Evolutionary conservation across 2,113 vertebrate genomes (phyloP).

Genomic region (Chaetodon auriga): DNA sequence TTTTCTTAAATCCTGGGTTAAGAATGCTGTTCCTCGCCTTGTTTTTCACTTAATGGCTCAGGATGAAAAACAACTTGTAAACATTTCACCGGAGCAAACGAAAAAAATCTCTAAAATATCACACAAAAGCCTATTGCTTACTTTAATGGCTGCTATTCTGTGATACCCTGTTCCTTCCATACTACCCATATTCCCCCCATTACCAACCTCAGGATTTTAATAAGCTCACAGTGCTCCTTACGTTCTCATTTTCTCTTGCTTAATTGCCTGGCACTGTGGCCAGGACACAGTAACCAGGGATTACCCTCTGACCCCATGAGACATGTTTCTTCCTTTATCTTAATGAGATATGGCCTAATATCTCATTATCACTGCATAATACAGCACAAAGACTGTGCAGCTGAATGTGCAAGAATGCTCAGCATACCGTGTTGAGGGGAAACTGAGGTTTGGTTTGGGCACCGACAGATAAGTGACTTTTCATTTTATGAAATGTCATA

Average conservation of each 20-base stretch:
- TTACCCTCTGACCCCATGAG: conserved; percentile 73
- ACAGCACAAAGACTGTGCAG: conserved; percentile 1
- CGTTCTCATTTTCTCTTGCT: conserved; percentile 52
- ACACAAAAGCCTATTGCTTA: not conserved
- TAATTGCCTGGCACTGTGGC: conserved; percentile 74
- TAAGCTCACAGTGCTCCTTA: conserved; percentile 48
- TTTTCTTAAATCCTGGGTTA: conserved; percentile 9
- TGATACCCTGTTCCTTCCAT: conserved; percentile 6
- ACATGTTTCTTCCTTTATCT: conserved; percentile 57
- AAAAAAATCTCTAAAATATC: not conserved
- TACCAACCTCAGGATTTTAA: conserved; percentile 64
- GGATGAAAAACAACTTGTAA: conserved; percentile 12
- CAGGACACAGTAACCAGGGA: conserved; percentile 63
- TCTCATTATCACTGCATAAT: conserved; percentile 62
- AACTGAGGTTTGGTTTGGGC: not conserved
- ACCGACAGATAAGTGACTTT: conserved; percentile 5
- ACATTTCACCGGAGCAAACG: conserved; percentile 4
- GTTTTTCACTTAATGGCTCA: conserved; percentile 4
- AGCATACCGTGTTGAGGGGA: conserved; percentile 10
- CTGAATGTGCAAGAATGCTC: conserved; percentile 39
- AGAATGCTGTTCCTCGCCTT: not conserved
- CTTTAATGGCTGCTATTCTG: conserved; percentile 9
- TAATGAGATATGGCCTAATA: conserved; percentile 74
- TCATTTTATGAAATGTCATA: conserved; percentile 8
- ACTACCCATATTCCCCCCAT: conserved; percentile 16